Evolutionary conservation across 2,797 vertebrate genomes (phyloP).

Genomic region (Enteromius unitaeniatus): DNA sequence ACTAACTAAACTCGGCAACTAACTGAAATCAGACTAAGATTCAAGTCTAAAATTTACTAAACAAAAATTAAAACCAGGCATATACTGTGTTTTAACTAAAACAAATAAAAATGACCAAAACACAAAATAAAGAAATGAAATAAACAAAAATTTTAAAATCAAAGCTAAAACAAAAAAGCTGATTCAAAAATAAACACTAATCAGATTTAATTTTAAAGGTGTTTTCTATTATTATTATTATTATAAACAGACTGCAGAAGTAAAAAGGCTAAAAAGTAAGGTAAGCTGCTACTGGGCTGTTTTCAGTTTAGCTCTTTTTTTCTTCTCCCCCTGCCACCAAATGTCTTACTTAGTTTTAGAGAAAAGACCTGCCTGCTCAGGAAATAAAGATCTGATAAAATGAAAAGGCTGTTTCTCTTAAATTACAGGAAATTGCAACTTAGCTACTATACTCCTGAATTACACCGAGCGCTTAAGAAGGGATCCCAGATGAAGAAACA

Average conservation of each 20-base stretch:
- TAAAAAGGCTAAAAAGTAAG: neutral
- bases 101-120: neutral
- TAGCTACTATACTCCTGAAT: conserved; percentile 61
- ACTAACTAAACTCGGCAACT: neutral
- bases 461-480: conserved; percentile 53
- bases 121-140: neutral
- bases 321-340: neutral
- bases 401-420: conserved; percentile 16
- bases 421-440: conserved; percentile 67
- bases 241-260: neutral
- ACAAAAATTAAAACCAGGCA: neutral
- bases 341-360: neutral
- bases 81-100: neutral
- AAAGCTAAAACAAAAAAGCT: neutral
- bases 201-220: neutral
- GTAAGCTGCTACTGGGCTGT: neutral
- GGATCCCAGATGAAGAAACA: conserved; percentile 57
- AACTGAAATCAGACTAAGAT: neutral
- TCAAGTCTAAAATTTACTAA: too few species aligned
- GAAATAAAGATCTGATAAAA: conserved; percentile 44
- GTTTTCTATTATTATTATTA: neutral
- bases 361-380: neutral
- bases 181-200: neutral
- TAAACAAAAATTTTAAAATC: neutral
- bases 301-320: neutral